A percentile compares a stretch with the other conserved stretches of the same genome.
Evolutionary conservation across 2,888 invertebrate genomes (phyloP).

Genomic region (Ophion ellenae): DNA sequence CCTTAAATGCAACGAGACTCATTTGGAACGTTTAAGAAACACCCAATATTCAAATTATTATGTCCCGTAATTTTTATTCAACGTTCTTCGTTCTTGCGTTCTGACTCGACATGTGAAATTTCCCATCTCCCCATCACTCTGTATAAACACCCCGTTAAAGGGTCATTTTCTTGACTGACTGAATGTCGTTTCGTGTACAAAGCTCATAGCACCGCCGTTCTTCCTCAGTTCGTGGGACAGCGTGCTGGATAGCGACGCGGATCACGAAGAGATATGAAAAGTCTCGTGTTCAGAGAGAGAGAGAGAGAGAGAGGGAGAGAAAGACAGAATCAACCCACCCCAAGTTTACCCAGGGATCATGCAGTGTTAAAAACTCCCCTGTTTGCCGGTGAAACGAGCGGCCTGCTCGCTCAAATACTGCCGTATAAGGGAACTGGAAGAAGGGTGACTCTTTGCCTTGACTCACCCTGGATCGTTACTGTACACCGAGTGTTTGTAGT

Average conservation of each 20-base stretch:
- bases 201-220: conserved; percentile 54
- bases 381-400: conserved; percentile 80
- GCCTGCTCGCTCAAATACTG: conserved; percentile 54
- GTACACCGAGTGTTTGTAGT: conserved; percentile 82
- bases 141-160: conserved; percentile 57
- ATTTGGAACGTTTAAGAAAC: background rate
- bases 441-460: conserved; percentile 72
- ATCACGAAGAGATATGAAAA: conserved; percentile 70
- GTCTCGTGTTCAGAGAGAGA: conserved; percentile 69
- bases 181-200: conserved; percentile 59
- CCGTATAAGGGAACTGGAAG: conserved; percentile 66
- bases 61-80: too few species aligned
- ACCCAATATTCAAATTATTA: background rate
- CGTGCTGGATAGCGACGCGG: conserved; percentile 49
- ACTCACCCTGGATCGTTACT: conserved; percentile 79
- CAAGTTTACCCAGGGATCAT: conserved; percentile 83
- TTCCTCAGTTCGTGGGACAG: conserved; percentile 53
- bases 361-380: conserved; percentile 83
- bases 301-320: conserved; percentile 11
- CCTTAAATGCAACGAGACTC: too few species aligned
- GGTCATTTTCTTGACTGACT: conserved; percentile 60
- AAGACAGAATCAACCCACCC: conserved; percentile 50
- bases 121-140: conserved; percentile 33
- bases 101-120: background rate
- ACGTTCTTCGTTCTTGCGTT: too few species aligned